Evolutionary conservation across 2,888 invertebrate genomes (phyloP).

Genomic region (Acleris laterana): DNA sequence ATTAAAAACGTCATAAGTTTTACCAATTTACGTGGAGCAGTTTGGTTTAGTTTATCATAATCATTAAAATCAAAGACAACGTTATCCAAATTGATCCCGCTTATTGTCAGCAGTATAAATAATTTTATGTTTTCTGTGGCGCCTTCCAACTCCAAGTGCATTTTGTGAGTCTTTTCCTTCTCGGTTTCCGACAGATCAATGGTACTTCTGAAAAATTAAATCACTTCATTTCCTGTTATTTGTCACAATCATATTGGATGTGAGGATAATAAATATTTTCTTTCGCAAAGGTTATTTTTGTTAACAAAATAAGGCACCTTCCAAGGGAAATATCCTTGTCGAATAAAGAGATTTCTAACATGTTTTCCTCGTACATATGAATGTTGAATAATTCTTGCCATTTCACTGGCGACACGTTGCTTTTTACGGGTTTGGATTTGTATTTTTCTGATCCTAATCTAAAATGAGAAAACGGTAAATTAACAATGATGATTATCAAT

Average conservation of each 20-base stretch:
- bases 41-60: slow-evolving; percentile 86
- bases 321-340: slow-evolving; percentile 87
- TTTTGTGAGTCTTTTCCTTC: slow-evolving; percentile 93
- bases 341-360: slow-evolving; percentile 94
- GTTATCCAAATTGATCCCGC: slow-evolving; percentile 93
- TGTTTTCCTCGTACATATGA: slow-evolving; percentile 94
- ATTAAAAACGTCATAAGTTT: slow-evolving; percentile 43
- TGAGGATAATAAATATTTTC: slow-evolving; percentile 23
- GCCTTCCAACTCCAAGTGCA: slow-evolving; percentile 93
- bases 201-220: slow-evolving; percentile 74
- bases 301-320: slow-evolving; percentile 68
- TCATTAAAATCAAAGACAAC: slow-evolving; percentile 93
- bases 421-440: slow-evolving; percentile 93
- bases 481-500: no score
- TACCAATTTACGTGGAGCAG: slow-evolving; percentile 85
- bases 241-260: slow-evolving; percentile 21
- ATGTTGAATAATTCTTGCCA: slow-evolving; percentile 98
- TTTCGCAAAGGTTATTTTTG: slow-evolving; percentile 21
- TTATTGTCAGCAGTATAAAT: slow-evolving; percentile 94
- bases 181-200: slow-evolving; percentile 92
- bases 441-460: slow-evolving; percentile 97
- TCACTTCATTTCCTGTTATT: slow-evolving; percentile 24
- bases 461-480: slow-evolving; percentile 41
- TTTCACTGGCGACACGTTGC: slow-evolving; percentile 80
- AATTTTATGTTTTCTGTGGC: slow-evolving; percentile 87